Evolutionary conservation across 2,797 vertebrate genomes (phyloP).

Genomic region (Lutjanus campechanus): DNA sequence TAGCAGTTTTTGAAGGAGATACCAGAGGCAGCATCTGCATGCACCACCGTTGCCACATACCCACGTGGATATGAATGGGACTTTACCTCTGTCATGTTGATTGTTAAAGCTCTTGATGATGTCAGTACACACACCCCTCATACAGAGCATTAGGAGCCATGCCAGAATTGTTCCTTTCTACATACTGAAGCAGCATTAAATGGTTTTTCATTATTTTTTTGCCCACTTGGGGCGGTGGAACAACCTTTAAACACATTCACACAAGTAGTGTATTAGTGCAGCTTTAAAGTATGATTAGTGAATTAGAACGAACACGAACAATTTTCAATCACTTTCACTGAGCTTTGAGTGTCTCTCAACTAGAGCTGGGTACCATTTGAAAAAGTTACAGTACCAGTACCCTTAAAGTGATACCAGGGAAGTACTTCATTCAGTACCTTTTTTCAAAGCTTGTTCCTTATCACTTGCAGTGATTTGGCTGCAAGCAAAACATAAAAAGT

Average conservation of each 20-base stretch:
- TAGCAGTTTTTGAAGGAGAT: no score
- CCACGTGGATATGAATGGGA: not conserved
- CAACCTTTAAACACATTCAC: not conserved
- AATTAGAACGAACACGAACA: not conserved
- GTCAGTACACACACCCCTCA: not conserved
- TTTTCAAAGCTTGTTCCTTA: no score
- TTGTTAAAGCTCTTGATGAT: not conserved
- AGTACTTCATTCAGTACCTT: no score
- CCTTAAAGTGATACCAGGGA: no score
- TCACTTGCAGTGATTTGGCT: no score
- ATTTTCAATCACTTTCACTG: no score
- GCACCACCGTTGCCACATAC: no score
- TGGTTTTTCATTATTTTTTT: not conserved
- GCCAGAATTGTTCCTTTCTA: not conserved
- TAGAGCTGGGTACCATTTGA: no score
- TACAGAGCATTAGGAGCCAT: not conserved
- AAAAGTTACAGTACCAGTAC: no score
- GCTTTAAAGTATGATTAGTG: not conserved
- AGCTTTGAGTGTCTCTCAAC: not conserved
- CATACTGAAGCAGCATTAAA: not conserved
- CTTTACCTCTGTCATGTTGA: not conserved
- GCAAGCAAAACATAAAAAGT: no score
- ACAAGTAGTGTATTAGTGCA: not conserved
- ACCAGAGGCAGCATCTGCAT: no score
- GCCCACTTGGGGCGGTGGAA: constrained; percentile 28